phyloP scores from a whole-genome alignment of 2,888 invertebrate genomes.

The Caenorhabditis virilis region DNA sequence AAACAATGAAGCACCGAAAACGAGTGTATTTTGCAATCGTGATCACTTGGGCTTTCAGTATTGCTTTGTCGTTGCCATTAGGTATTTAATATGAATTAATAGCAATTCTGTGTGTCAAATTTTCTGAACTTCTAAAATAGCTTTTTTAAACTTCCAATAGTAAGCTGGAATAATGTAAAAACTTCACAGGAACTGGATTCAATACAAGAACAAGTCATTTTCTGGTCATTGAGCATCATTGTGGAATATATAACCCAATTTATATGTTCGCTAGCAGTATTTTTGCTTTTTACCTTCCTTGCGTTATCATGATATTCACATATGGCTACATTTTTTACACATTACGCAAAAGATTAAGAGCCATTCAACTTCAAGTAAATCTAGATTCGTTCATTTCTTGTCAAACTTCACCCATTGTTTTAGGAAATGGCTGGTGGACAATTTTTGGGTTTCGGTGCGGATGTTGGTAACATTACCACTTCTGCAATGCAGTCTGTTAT shows the following conservation, averaged over 20 bases:
- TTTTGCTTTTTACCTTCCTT: slow-evolving; percentile 71
- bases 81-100: too few species aligned
- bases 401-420: slow-evolving; percentile 4
- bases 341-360: slow-evolving; percentile 68
- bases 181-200: slow-evolving; percentile 65
- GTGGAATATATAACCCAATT: slow-evolving; percentile 65
- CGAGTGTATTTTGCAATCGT: slow-evolving; percentile 66
- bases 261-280: slow-evolving; percentile 67
- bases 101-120: too few species aligned
- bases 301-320: slow-evolving; percentile 71
- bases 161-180: too few species aligned
- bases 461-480: slow-evolving; percentile 66
- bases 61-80: slow-evolving; percentile 62
- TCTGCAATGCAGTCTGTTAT: slow-evolving; percentile 67
- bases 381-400: neutral
- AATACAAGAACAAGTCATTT: slow-evolving; percentile 57
- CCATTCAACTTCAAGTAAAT: slow-evolving; percentile 65
- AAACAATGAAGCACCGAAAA: slow-evolving; percentile 64
- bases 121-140: too few species aligned
- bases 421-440: slow-evolving; percentile 68
- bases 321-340: slow-evolving; percentile 70
- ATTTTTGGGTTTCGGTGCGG: slow-evolving; percentile 67
- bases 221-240: slow-evolving; percentile 62
- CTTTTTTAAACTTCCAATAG: too few species aligned
- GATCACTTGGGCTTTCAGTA: slow-evolving; percentile 66